Evolutionary conservation across 2,888 invertebrate species (phyloP).

Genomic region (Torymus aiolomorphi): DNA sequence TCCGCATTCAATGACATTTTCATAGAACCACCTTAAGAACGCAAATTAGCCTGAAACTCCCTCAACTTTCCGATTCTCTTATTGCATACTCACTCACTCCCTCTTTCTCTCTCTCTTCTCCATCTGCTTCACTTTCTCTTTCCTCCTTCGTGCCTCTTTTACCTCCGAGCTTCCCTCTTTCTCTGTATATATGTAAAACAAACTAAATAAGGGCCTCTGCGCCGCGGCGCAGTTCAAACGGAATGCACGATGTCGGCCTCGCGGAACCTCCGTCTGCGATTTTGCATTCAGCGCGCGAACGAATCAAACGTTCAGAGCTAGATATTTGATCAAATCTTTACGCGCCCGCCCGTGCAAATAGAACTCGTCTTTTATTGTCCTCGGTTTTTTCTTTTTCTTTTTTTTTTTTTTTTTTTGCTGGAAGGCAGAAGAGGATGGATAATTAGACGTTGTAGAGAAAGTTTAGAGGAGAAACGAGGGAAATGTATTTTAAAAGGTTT

Average conservation of each 20-base stretch:
- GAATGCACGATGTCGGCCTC: constrained; percentile 50
- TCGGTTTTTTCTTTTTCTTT: too few species aligned
- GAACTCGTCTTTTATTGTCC: constrained; percentile 16
- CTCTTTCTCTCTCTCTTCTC: background rate
- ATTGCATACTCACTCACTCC: too few species aligned
- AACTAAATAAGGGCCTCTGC: constrained; percentile 48
- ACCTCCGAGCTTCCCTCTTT: background rate
- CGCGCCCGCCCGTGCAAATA: constrained; percentile 25
- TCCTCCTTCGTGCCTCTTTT: constrained; percentile 5
- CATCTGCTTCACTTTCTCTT: background rate
- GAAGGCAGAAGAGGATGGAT: background rate
- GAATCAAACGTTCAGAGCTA: constrained; percentile 54
- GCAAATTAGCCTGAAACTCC: too few species aligned
- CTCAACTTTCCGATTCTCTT: too few species aligned
- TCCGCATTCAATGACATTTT: too few species aligned
- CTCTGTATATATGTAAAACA: constrained; percentile 46
- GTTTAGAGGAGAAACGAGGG: too few species aligned
- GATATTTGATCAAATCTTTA: constrained; percentile 55
- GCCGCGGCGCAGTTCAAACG: constrained; percentile 41
- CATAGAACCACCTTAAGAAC: too few species aligned
- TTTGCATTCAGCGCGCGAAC: constrained; percentile 51
- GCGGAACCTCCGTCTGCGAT: constrained; percentile 25
- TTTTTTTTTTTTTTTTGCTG: constrained; percentile 8
- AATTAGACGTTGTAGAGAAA: constrained; percentile 4
- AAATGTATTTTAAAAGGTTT: too few species aligned